Base-by-base conservation (phyloP, 2,113 vertebrate species). In the Callionymus lyra region DNA sequence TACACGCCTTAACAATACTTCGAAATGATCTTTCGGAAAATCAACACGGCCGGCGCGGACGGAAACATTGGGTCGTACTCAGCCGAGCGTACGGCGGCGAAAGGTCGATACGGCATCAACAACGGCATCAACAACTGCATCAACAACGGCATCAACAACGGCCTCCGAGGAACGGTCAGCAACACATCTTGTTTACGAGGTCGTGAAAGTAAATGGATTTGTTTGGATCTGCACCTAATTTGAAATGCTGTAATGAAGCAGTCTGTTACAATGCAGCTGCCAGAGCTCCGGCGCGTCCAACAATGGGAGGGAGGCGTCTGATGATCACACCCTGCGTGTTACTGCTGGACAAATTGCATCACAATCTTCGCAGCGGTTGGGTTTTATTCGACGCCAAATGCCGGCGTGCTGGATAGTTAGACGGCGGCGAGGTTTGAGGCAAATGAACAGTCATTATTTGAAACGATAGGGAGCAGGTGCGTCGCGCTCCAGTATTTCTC, bases 171-270 rank as follows among this genome's bases (percentile, higher is more conserved):
- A 76, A 61, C 46, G 58, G 72, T 66, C 74, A 59, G 70, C 76
- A 53, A 76, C 76, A 77, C 72, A 71, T 79, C 77, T 76, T 78
- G 60, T 83, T 83, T 78, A 81, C 65, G 59, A 75, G 42, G 31
- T 73, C 38, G 55, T 78, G 62, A 81, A 78, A 74, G 51, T 43
- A 70, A 79, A 80, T 80, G 64, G 74, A 81, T 81, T 70, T 74
- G 70, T 81, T 79, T 73, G 61, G 79, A 76, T 68, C 61, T 57
- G 61, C 59, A 73, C 68, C 77, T 74, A 72, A 76, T 74, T 81
- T 76, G 65, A 79, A 77, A 77, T 74, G 72, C 65, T 50, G 67
- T 65, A 68, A 77, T 80, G 70, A 75, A 81, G 69, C 68, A 72
- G 66, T 63, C 59, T 61, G 68, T 80, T 79, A 78, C 72, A 70